Conservation (phyloP, 2,797 vertebrate genomes). For the Astyanax mexicanus region DNA sequence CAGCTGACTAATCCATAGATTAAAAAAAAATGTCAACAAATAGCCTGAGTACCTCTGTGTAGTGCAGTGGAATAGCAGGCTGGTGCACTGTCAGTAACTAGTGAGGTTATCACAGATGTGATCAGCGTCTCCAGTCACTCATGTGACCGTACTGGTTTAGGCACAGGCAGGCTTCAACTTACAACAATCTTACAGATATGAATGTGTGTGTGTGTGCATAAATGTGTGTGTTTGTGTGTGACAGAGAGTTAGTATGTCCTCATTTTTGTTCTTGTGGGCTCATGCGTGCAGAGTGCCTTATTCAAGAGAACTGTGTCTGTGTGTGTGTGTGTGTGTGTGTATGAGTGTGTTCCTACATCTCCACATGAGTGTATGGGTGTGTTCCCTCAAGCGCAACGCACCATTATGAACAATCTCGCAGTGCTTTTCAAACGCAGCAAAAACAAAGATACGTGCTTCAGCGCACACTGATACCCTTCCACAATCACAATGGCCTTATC, state of each 20-base stretch:
- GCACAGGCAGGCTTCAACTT: background rate
- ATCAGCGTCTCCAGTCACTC: conserved; percentile 24
- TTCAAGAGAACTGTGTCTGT: conserved; percentile 3
- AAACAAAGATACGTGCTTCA: conserved; percentile 39
- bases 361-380: conserved; percentile 38
- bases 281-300: background rate
- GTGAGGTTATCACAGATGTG: background rate
- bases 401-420: conserved; percentile 37
- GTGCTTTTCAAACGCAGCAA: conserved; percentile 24
- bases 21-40: background rate
- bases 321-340: conserved; percentile 23
- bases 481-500: conserved; percentile 42
- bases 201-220: conserved; percentile 1
- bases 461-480: conserved; percentile 31
- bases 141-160: conserved; percentile 8
- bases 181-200: background rate
- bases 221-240: background rate
- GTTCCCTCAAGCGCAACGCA: conserved; percentile 27
- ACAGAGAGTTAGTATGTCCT: background rate
- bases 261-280: conserved; percentile 5
- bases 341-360: conserved; percentile 12
- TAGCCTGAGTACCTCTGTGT: background rate
- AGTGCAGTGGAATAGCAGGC: background rate
- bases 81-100: background rate
- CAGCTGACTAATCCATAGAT: background rate